Base-by-base conservation (phyloP, 1,140 invertebrate genomes). In the Drosophila mayri region DNA sequence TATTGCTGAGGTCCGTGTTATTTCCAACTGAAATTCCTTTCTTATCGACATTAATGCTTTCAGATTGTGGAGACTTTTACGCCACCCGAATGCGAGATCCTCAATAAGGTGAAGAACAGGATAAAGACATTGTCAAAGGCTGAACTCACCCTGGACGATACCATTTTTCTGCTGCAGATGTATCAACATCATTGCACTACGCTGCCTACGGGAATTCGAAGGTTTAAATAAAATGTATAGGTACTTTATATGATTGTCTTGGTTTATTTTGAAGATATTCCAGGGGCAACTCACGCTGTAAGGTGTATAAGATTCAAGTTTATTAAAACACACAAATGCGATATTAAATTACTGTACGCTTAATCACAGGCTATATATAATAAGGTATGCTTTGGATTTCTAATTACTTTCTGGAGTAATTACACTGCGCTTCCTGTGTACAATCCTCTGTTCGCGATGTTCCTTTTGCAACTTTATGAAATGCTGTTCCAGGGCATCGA, bases 51-150 rank as follows among this genome's bases (percentile, higher is more conserved):
- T 28, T 38, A 18, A 61, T 64, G 37, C 9, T 94, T 93, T 41
- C 77, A 96, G 95, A 95, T 97, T 62, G 95, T 95, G 81, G 95
- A 96, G 92, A 95, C 96, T 92, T 95, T 97, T 67, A 96, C 96
- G n/a, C 96, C 96, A 5, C 95, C 96, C 4, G 97, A 97, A 92
- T 94, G 93, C 76, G 93, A 94, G 70, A 94, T 96, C 32, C 91
- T 97, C 4, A 94, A 94, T 18, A 95, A 95, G 92, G 95, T 97
- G 0, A 94, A 95, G 81, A 93, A 92, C 57, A 94, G 94, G 41
- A 95, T 96, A 10, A 95, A 95, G 67, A 96, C 95, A 81, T 93
- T 97, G 32, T 94, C 95, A 25, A 93, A 94, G 14, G 94, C 95
- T 18, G 96, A 97, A 93, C 90, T 96, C 20, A 94, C 95, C 63